phyloP scores from a whole-genome alignment of 2,797 vertebrate species.

The Columba guinea region DNA sequence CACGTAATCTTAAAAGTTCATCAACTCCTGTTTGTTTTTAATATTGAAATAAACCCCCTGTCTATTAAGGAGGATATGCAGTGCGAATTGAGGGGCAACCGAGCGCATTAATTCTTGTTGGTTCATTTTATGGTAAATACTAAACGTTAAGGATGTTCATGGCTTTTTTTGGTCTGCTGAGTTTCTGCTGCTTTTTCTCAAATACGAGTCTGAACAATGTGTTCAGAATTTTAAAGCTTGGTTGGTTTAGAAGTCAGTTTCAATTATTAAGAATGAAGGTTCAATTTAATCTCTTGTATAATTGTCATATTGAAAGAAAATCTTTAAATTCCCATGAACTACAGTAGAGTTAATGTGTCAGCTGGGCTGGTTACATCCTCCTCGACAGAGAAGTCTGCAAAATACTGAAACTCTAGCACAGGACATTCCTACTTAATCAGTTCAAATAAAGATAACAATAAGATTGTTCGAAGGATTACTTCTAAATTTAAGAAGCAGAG shows the following conservation, averaged over 20 bases:
- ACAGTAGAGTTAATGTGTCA: neutral
- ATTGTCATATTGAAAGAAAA: neutral
- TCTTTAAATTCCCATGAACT: neutral
- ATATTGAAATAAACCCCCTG: accelerated
- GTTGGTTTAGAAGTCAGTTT: neutral
- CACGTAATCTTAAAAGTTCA: neutral
- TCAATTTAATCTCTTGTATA: neutral
- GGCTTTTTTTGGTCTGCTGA: neutral
- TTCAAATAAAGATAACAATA: neutral
- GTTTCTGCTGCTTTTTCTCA: neutral
- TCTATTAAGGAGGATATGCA: neutral
- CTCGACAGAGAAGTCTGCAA: neutral
- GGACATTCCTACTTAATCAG: accelerated
- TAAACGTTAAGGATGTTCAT: neutral
- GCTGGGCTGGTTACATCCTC: neutral
- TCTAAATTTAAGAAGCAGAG: neutral
- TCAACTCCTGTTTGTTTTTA: neutral
- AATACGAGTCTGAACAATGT: neutral
- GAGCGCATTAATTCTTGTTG: neutral
- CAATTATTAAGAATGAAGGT: neutral
- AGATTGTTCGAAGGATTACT: neutral
- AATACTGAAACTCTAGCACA: neutral
- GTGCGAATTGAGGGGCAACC: neutral
- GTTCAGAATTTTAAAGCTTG: neutral
- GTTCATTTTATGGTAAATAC: neutral